These are phyloP conservation scores for Channa argus DNA, from an alignment of 2,113 vertebrate species.

Conservation along the genomic window DNA sequence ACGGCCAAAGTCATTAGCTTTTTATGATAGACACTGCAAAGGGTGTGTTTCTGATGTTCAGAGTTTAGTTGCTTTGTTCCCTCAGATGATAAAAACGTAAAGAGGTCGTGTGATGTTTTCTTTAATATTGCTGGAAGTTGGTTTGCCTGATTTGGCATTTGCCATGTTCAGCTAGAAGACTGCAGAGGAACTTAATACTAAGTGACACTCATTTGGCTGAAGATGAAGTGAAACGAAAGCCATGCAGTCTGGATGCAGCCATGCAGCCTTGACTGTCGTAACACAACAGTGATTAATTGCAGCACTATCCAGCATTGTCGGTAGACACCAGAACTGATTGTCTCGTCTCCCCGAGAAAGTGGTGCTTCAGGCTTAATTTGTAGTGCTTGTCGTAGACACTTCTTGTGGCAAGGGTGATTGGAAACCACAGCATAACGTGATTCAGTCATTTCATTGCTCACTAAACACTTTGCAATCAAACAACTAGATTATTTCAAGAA, in stretches of 20 bases:
- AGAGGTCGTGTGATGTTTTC: slow-evolving; percentile 32
- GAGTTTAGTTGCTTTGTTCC: slow-evolving; percentile 16
- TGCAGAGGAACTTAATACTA: slow-evolving; percentile 58
- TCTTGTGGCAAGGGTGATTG: slow-evolving; percentile 33
- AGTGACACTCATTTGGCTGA: slow-evolving; percentile 50
- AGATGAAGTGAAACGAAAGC: slow-evolving; percentile 59
- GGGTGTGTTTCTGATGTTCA: slow-evolving; percentile 33
- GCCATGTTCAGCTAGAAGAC: slow-evolving; percentile 27
- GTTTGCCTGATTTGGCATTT: slow-evolving; percentile 56
- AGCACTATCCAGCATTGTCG: slow-evolving; percentile 20
- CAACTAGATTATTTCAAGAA: slow-evolving; percentile 25
- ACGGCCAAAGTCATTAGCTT: slow-evolving; percentile 36
- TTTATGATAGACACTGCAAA: slow-evolving; percentile 50
- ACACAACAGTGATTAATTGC: slow-evolving; percentile 52
- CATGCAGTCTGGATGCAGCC: slow-evolving; percentile 36
- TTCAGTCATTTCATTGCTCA: slow-evolving; percentile 41
- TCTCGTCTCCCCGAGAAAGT: slow-evolving; percentile 12
- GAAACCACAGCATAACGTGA: slow-evolving; percentile 57
- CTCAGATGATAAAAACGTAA: slow-evolving; percentile 52
- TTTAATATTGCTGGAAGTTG: slow-evolving; percentile 40
- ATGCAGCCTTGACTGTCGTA: slow-evolving; percentile 36
- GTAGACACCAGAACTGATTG: slow-evolving; percentile 52
- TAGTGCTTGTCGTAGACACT: slow-evolving; percentile 53
- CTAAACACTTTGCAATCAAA: slow-evolving; percentile 37
- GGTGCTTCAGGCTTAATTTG: slow-evolving; percentile 48